Conservation (phyloP, 2,113 vertebrate species). For the Prunella fulvescens region DNA sequence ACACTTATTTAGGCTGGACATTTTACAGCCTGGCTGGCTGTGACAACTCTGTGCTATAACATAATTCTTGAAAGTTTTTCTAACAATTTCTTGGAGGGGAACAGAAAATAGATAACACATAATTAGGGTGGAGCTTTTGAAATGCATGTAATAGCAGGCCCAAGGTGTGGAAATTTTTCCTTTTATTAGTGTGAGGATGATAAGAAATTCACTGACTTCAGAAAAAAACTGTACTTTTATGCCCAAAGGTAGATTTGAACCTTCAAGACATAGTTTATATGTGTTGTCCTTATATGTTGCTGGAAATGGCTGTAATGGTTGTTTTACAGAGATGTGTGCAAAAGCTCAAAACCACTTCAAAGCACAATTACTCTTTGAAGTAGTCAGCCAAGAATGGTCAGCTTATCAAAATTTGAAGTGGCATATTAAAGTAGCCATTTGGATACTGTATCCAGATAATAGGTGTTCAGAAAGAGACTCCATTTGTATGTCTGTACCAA, state of each 20-base stretch:
- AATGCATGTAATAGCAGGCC: neutral
- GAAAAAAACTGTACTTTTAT: neutral
- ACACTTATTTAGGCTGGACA: neutral
- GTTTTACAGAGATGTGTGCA: neutral
- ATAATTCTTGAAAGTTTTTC: neutral
- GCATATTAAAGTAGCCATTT: slow-evolving; percentile 13
- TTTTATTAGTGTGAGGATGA: neutral
- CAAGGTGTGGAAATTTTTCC: neutral
- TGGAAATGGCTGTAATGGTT: neutral
- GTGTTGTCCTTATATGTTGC: neutral
- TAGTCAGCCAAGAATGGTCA: slow-evolving; percentile 4
- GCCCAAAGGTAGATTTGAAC: neutral
- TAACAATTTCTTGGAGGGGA: neutral
- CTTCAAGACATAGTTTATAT: neutral
- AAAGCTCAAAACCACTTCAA: slow-evolving; percentile 28
- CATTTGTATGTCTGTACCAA: neutral
- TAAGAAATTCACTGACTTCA: neutral
- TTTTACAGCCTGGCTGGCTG: neutral
- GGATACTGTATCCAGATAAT: neutral
- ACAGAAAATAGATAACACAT: neutral
- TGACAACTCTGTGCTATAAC: neutral
- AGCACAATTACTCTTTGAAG: slow-evolving; percentile 35
- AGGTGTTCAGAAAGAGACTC: neutral
- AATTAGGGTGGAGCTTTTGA: neutral
- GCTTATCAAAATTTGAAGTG: neutral